Evolutionary conservation across 1,140 invertebrate genomes (phyloP), one percentile per base, ranked within the genome.

Genomic region (Aporrectodea caliginosa): DNA sequence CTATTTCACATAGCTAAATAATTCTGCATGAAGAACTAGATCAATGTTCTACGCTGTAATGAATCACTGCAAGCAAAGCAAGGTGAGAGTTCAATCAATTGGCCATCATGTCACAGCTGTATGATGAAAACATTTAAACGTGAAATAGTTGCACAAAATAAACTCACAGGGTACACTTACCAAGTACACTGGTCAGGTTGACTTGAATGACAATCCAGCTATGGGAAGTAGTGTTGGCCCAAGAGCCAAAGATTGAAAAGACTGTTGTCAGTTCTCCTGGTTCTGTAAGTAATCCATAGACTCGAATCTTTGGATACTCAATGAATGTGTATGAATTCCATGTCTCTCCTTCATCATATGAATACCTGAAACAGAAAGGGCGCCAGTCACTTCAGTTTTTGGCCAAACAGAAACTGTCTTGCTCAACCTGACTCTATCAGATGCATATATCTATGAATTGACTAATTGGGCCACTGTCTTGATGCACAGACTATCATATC

Each of bases 261-360:
- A 94, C 91, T 0, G 94, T 95, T 0, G 94, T 95, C 86, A 95
- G 95, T 86, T 96, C 94, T 2, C 94, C 95, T 0, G 94, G 94
- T 86, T 96, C 94, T 0, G 94, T 96, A 92, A 96, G 93, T 0
- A 96, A 86, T 1, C 94, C 94, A 86, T 95, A 96, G 22, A 96
- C 91, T 22, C 85, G 74, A 33, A 88, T 90, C 85, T 93, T 91
- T 12, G 16, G 33, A 1, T 58, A 30, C 78, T 93, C 90, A 16
- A 91, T 89, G 85, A 97, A 95, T 80, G 90, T 86, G 83, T 92
- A 89, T 32, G 89, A 90, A 58, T 91, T 88, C 94, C 94, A 97
- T 0, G 91, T 92, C 82, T 92, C 91, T 29, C 95, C 95, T 86
- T 96, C 94, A 87, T 97, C 93, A 0, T 91, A 93, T 0, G 95